A percentile compares a stretch with the other conserved stretches of the same genome.
These are phyloP conservation scores for Eristalinus sepulchralis DNA, from an alignment of 2,888 invertebrate genomes.

Conservation along the genomic window DNA sequence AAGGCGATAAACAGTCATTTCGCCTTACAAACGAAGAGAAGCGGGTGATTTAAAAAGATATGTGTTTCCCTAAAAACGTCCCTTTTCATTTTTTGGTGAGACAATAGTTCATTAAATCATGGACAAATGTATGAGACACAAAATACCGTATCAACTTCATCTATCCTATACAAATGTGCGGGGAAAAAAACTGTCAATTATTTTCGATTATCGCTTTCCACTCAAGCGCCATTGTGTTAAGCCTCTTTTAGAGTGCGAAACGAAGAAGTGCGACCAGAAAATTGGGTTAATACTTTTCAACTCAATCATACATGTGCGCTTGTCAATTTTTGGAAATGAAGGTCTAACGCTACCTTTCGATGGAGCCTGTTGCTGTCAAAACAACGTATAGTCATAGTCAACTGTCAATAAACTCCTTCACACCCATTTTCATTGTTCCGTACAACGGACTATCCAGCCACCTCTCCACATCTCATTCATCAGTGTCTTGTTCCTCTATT, in stretches of 20 bases:
- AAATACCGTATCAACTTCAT: background rate
- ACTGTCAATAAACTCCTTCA: constrained; percentile 31
- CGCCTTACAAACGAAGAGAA: too few relatives aligned
- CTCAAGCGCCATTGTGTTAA: constrained; percentile 23
- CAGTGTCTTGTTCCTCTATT: constrained; percentile 50
- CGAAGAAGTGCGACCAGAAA: background rate
- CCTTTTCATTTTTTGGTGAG: background rate
- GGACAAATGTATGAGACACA: background rate
- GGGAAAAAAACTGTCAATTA: constrained; percentile 20
- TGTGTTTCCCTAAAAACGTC: background rate
- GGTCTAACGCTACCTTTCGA: constrained; percentile 10
- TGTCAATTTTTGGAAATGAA: constrained; percentile 2
- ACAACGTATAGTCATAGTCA: background rate
- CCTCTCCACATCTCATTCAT: constrained; percentile 36
- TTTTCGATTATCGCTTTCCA: constrained; percentile 28
- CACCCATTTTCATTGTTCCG: background rate
- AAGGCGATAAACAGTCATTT: too few relatives aligned
- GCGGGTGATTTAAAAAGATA: too few relatives aligned
- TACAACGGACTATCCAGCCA: constrained; percentile 7
- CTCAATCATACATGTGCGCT: constrained; percentile 13
- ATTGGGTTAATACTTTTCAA: constrained; percentile 35
- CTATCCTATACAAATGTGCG: background rate
- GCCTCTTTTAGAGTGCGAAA: background rate
- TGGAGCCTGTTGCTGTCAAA: constrained; percentile 16
- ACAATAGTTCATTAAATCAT: background rate